Percentiles rank a stretch among this genome's conserved stretches.
Conservation (phyloP, 2,113 vertebrate genomes). For the Alligator sinensis region DNA sequence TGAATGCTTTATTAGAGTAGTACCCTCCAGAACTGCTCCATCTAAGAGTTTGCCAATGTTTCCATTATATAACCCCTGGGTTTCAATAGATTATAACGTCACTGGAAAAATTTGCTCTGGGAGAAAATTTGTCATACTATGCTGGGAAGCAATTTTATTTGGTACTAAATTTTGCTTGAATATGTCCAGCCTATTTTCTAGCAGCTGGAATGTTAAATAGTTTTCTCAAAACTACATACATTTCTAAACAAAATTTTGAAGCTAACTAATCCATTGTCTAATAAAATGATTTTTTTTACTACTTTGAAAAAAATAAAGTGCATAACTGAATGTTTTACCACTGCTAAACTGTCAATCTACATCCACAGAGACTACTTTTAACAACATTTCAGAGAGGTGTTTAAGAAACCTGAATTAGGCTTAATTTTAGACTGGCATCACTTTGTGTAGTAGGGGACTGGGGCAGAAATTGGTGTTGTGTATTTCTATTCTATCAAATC, state of each 20-base stretch:
- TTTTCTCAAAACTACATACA: background rate
- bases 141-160: background rate
- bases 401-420: background rate
- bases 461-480: background rate
- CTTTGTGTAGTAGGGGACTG: background rate
- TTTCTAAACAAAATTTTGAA: background rate
- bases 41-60: background rate
- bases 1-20: background rate
- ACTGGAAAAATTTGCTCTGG: background rate
- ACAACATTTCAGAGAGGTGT: background rate
- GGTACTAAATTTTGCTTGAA: background rate
- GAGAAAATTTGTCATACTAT: background rate
- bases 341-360: background rate
- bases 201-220: background rate
- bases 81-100: background rate
- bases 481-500: background rate
- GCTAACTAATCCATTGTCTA: accelerated
- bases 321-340: background rate
- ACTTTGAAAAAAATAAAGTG: background rate
- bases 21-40: background rate
- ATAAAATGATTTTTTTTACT: background rate
- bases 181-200: background rate
- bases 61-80: background rate
- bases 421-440: background rate
- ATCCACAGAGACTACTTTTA: background rate